These are phyloP conservation scores for Drosophila vallismaia DNA, from an alignment of 2,888 invertebrate genomes.

Conservation along the genomic window DNA sequence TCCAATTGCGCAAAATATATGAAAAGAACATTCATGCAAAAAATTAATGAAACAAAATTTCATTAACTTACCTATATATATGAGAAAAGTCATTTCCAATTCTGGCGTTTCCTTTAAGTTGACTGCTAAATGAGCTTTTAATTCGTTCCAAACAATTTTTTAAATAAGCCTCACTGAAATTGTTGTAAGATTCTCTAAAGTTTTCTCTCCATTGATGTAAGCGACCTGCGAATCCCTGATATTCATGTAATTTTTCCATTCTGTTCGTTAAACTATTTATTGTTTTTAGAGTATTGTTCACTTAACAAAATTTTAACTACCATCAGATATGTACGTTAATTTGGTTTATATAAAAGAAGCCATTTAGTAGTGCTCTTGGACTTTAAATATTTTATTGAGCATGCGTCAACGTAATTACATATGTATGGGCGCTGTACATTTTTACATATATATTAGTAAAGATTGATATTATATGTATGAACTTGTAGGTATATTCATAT, in stretches of 20 bases:
- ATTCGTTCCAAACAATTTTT: conserved; percentile 85
- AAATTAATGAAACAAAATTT: neutral
- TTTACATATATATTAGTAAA: too few species aligned
- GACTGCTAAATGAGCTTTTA: conserved; percentile 80
- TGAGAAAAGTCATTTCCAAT: conserved; percentile 86
- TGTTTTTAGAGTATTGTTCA: neutral
- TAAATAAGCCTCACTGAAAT: conserved; percentile 87
- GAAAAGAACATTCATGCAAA: too few species aligned
- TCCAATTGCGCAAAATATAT: too few species aligned
- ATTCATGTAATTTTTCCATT: conserved; percentile 91
- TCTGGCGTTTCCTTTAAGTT: conserved; percentile 81
- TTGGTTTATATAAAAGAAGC: conserved; percentile 1
- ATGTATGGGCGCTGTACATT: too few species aligned
- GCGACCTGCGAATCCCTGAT: conserved; percentile 90
- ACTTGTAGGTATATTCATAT: too few species aligned
- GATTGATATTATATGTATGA: too few species aligned
- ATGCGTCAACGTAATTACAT: conserved; percentile 1
- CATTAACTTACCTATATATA: conserved; percentile 86
- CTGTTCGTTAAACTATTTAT: neutral
- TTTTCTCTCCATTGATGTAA: conserved; percentile 88
- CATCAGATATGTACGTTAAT: neutral
- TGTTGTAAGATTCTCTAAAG: conserved; percentile 86
- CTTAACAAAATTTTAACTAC: neutral
- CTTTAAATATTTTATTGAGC: neutral
- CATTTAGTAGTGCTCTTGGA: neutral